A percentile compares a stretch with the other conserved stretches of the same genome.
These are phyloP conservation scores for Meiosimyza platycephala DNA, from an alignment of 2,888 invertebrate genomes.

Conservation along the genomic window DNA sequence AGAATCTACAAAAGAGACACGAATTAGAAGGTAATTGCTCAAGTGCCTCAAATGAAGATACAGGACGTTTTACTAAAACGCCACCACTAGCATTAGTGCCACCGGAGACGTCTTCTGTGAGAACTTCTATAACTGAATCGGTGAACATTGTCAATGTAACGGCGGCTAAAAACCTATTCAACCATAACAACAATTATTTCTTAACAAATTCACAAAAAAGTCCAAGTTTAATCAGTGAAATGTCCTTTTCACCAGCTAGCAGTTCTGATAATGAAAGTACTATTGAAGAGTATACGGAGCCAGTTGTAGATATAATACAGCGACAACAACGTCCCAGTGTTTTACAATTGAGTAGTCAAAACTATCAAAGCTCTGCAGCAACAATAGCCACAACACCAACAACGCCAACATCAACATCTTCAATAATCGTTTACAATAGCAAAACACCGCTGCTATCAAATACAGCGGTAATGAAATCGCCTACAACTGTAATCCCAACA, in stretches of 20 bases:
- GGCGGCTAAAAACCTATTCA: constrained; percentile 57
- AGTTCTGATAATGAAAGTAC: constrained; percentile 47
- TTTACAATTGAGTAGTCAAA: constrained; percentile 5
- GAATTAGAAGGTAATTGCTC: constrained; percentile 44
- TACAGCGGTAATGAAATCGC: constrained; percentile 17
- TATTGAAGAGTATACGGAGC: constrained; percentile 23
- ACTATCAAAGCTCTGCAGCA: background rate
- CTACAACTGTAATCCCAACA: background rate
- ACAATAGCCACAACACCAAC: background rate
- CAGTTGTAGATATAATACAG: no score
- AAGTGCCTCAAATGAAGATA: constrained; percentile 35
- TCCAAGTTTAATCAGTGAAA: constrained; percentile 49
- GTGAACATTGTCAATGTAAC: constrained; percentile 64
- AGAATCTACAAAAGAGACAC: constrained; percentile 65
- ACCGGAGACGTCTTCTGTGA: constrained; percentile 64
- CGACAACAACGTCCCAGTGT: constrained; percentile 22
- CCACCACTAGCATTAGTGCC: constrained; percentile 64
- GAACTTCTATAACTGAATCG: constrained; percentile 66
- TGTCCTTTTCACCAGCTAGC: constrained; percentile 53
- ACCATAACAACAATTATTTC: constrained; percentile 49
- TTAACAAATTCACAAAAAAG: constrained; percentile 35
- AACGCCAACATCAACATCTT: background rate
- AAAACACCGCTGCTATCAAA: background rate
- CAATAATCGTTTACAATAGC: constrained; percentile 2
- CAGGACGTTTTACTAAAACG: constrained; percentile 45